Evolutionary conservation across 2,113 vertebrate species (phyloP).

Genomic region (Entelurus aequoreus): DNA sequence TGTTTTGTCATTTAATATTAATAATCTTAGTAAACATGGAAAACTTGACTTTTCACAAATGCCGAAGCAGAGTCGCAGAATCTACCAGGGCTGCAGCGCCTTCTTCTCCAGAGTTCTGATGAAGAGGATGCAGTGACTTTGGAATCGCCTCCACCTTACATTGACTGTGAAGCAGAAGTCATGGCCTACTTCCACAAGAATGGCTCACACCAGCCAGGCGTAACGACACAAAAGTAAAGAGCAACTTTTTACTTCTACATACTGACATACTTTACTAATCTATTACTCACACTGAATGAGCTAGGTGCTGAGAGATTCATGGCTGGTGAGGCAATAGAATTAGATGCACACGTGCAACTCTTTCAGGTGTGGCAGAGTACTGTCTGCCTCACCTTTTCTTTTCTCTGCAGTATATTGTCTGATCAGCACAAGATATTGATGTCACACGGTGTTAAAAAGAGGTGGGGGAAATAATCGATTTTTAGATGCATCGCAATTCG

Average conservation of each 20-base stretch:
- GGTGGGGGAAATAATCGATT: too few relatives aligned
- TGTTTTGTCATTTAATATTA: background rate
- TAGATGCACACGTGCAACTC: too few relatives aligned
- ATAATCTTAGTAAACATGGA: background rate
- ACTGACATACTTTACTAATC: background rate
- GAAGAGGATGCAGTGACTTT: slow-evolving; percentile 39
- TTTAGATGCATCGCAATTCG: too few relatives aligned
- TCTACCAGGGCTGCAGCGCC: slow-evolving; percentile 50
- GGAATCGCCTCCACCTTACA: slow-evolving; percentile 53
- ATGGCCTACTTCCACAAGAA: slow-evolving; percentile 60
- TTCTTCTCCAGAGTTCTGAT: slow-evolving; percentile 65
- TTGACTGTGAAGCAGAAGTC: slow-evolving; percentile 60
- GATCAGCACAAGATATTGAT: too few relatives aligned
- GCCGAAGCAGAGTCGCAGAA: slow-evolving; percentile 46
- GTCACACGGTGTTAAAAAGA: too few relatives aligned
- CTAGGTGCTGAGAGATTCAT: too few relatives aligned
- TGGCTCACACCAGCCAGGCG: background rate
- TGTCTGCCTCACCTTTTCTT: too few relatives aligned
- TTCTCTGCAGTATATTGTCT: too few relatives aligned
- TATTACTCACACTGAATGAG: too few relatives aligned
- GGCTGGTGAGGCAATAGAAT: too few relatives aligned
- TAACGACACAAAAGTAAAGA: slow-evolving; percentile 33
- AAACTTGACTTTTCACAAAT: slow-evolving; percentile 27
- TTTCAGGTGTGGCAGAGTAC: too few relatives aligned
- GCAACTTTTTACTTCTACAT: background rate